Conservation (phyloP, 1,140 invertebrate species). For the Papilio xuthus region DNA sequence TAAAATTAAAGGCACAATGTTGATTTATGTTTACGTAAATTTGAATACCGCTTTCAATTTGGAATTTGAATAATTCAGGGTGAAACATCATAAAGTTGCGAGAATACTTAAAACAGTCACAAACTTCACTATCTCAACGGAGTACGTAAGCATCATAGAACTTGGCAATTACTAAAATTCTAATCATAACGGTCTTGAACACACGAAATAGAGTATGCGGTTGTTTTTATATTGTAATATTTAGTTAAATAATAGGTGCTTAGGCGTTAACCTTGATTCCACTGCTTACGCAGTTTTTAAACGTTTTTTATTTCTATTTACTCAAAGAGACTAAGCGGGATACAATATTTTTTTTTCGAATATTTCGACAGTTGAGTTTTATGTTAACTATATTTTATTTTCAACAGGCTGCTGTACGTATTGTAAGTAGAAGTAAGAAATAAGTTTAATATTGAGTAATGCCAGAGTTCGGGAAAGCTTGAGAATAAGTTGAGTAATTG, state of each 20-base stretch:
- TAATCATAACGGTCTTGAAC: too few species aligned
- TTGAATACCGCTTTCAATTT: neutral
- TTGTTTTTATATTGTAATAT: too few species aligned
- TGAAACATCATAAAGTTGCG: neutral
- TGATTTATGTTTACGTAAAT: slow-evolving; percentile 7
- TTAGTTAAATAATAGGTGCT: too few species aligned
- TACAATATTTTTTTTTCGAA: neutral
- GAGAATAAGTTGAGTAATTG: neutral
- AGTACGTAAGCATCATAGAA: too few species aligned
- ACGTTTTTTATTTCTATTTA: too few species aligned
- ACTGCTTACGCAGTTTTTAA: too few species aligned
- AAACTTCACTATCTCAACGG: too few species aligned
- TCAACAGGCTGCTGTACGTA: neutral
- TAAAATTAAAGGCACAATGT: neutral
- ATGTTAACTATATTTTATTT: neutral
- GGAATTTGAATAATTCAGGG: neutral
- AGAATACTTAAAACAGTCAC: neutral
- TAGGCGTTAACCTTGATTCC: too few species aligned
- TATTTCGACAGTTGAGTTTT: neutral
- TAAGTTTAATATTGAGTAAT: neutral
- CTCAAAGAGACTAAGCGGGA: too few species aligned
- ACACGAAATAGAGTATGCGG: too few species aligned
- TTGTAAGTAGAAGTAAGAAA: neutral
- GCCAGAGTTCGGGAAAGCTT: neutral
- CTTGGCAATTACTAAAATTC: too few species aligned